Conservation (phyloP, 1,140 invertebrate species). For the Anadara kagoshimensis region DNA sequence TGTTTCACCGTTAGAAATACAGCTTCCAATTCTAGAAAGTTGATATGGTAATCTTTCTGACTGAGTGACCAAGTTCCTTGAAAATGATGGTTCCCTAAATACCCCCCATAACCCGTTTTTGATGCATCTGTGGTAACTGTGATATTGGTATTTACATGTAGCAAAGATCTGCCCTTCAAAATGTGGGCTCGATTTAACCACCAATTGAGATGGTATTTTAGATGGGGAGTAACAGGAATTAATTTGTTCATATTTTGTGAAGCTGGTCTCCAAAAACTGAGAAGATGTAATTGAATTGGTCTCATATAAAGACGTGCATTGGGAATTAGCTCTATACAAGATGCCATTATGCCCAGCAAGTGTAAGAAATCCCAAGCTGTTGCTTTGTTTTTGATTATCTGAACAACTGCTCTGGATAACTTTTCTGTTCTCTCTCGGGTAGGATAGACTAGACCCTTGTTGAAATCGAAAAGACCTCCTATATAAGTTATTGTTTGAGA, state of each 20-base stretch:
- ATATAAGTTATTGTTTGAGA: constrained; percentile 13
- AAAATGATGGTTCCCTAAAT: neutral
- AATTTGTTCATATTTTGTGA: neutral
- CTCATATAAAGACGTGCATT: constrained; percentile 20
- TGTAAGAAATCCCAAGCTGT: constrained; percentile 15
- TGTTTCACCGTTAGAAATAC: neutral
- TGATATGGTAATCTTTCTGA: constrained; percentile 11
- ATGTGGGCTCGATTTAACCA: too few species aligned
- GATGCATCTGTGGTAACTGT: constrained; percentile 15
- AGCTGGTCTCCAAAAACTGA: constrained; percentile 23
- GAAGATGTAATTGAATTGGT: constrained; percentile 21
- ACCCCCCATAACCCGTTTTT: constrained; percentile 1
- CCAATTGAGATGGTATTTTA: too few species aligned
- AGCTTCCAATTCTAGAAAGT: constrained; percentile 5
- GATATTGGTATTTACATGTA: too few species aligned
- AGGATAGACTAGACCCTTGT: constrained; percentile 11
- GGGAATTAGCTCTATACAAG: constrained; percentile 18
- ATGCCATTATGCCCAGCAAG: constrained; percentile 11
- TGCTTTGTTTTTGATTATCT: neutral
- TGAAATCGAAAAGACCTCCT: constrained; percentile 12
- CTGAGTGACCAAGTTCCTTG: neutral
- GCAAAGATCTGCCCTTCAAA: too few species aligned
- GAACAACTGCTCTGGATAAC: neutral
- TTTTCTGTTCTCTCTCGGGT: constrained; percentile 19
- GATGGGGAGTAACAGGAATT: constrained; percentile 4